Base-by-base conservation (phyloP, 92 coral and sea anemone genomes). In the Porites evermanni region DNA sequence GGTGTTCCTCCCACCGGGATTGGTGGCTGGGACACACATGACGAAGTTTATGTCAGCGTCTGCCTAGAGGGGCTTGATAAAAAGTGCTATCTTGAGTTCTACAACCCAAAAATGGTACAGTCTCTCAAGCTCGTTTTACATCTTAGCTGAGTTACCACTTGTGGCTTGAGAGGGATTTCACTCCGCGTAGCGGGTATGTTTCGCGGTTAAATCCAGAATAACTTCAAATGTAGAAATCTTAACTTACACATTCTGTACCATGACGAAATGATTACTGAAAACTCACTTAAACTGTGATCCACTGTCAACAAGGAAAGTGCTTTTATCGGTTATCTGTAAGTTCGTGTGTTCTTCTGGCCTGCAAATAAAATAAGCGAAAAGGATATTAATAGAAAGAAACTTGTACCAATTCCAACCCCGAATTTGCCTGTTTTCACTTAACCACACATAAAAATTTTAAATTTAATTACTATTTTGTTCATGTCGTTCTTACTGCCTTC, bases 281-380 rank as follows among this genome's bases (percentile, higher is more conserved):
- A 63, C 92, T 53, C 79, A 95, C 98, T 79, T 88, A 87, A 87
- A 95, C 75, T 95, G 98, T 7, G 95, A 88, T 74, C 98, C 98
- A 53, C 94, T 88, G 70, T 95, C 98, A n/a, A 95, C 86, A 7
- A 95, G 91, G 14, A 92, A 82, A 4, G 94, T 95, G 66, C 90
- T 91, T 12, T 88, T 72, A 56, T 92, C 91, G 1, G 93, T 82
- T 20, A 95, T 90, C 68, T 86, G 86, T 11, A 77, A 81, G 73
- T 88, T 86, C 7, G 98, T 90, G 14, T 63, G 79, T 38, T 88
- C 78, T 20, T 80, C 70, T 26, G 98, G 94, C 78, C 98, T 95
- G 85, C 17, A 74, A 75, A 6, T 54, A 50, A 66, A 75, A 32
- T 12, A 51, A 24, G 70, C 24, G 17, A 23, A 20, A 79, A 47